Conservation (phyloP, 1,140 invertebrate genomes). For the Papilio polytes region DNA sequence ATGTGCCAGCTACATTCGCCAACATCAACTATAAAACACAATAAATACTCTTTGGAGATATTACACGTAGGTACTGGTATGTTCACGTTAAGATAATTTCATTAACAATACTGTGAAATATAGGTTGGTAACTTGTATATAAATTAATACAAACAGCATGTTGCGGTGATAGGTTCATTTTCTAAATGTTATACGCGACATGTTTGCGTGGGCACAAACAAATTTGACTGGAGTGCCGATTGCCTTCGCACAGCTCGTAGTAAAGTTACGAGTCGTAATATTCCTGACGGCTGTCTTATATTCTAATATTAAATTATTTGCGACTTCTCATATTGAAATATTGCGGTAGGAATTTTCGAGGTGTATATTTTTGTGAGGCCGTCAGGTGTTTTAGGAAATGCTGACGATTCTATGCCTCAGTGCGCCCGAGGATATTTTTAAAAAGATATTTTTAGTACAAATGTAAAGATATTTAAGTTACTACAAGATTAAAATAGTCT, state of each 20-base stretch:
- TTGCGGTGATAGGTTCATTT: not conserved
- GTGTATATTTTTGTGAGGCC: not conserved
- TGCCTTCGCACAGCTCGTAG: not conserved
- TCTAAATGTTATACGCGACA: not conserved
- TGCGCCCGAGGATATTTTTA: not conserved
- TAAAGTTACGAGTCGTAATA: constrained; percentile 15
- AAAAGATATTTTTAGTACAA: not conserved
- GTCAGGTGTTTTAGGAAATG: constrained; percentile 3
- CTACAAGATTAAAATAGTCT: not conserved
- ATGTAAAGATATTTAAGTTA: not conserved
- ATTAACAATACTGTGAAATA: not conserved
- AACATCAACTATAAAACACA: not conserved
- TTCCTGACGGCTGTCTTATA: constrained; percentile 24
- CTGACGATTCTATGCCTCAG: not conserved
- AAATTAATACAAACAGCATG: not conserved
- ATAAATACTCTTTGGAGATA: not conserved
- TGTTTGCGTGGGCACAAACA: not conserved
- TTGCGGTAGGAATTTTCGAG: constrained; percentile 6
- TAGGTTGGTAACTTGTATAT: not conserved
- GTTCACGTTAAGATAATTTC: not conserved
- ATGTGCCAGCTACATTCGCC: constrained; percentile 11
- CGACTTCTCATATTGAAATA: constrained; percentile 11
- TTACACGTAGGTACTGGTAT: not conserved
- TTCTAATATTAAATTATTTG: constrained; percentile 35
- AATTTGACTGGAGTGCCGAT: not conserved